A percentile compares a stretch with the other conserved stretches of the same genome.
phyloP scores from a whole-genome alignment of 2,113 vertebrate genomes.

The Pollachius pollachius region DNA sequence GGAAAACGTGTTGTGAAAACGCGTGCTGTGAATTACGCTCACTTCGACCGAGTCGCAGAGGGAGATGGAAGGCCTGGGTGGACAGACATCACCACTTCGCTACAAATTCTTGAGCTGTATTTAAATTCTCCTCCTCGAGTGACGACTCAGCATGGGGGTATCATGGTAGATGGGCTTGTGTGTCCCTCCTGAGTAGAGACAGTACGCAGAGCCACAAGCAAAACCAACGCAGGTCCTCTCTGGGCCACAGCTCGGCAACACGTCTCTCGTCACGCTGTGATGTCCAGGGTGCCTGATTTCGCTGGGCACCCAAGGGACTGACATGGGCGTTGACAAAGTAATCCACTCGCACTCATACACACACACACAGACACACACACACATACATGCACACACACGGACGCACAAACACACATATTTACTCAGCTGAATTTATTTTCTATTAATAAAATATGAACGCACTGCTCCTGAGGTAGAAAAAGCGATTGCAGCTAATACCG shows the following conservation, averaged over 20 bases:
- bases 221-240: constrained; percentile 21
- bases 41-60: no score
- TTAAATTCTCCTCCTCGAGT: no score
- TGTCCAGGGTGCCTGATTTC: not conserved
- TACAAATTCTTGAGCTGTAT: no score
- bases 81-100: no score
- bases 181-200: constrained; percentile 14
- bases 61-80: no score
- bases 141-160: not conserved
- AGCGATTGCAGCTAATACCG: no score
- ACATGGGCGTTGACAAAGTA: not conserved
- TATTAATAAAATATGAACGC: no score
- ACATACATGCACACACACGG: not conserved
- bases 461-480: no score
- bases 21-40: no score
- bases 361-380: constrained; percentile 16
- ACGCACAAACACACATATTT: constrained; percentile 13
- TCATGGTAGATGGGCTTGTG: constrained; percentile 16
- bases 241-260: constrained; percentile 5
- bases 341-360: not conserved
- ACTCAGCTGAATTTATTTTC: no score
- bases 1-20: no score
- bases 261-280: not conserved
- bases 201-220: constrained; percentile 10
- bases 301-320: not conserved